Conservation (phyloP, 2,888 invertebrate species). For the Boloria euphrosyne region DNA sequence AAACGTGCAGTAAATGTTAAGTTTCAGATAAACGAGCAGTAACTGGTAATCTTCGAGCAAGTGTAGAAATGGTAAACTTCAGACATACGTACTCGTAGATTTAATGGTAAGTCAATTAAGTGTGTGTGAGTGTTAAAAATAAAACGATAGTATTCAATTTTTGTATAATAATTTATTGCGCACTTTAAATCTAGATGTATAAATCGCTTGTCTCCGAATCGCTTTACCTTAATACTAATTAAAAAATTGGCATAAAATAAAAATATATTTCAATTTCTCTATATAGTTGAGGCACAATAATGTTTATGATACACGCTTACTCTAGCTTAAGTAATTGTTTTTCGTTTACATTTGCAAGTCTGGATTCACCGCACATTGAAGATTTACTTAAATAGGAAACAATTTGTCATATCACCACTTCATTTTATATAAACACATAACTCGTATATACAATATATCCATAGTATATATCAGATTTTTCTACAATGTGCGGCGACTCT, state of each 20-base stretch:
- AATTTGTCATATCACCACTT: not conserved
- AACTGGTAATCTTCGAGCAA: too few species aligned
- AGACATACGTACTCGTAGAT: too few species aligned
- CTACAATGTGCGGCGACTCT: constrained; percentile 3
- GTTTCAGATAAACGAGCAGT: too few species aligned
- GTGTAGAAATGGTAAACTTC: too few species aligned
- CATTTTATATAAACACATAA: not conserved
- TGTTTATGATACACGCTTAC: constrained; percentile 41
- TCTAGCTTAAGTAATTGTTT: constrained; percentile 37
- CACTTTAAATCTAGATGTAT: constrained; percentile 40
- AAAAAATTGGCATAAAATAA: constrained; percentile 50
- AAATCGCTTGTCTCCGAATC: constrained; percentile 35
- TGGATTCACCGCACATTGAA: constrained; percentile 6
- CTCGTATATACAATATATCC: constrained; percentile 8
- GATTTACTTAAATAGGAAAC: not conserved
- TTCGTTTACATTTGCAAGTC: constrained; percentile 32
- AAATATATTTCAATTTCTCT: constrained; percentile 45
- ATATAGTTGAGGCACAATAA: constrained; percentile 49
- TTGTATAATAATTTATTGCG: constrained; percentile 46
- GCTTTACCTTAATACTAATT: constrained; percentile 43
- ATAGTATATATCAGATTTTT: not conserved
- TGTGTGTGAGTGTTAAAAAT: constrained; percentile 6
- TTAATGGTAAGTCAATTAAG: too few species aligned
- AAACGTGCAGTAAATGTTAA: too few species aligned
- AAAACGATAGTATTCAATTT: constrained; percentile 27